phyloP scores from a whole-genome alignment of 2,888 invertebrate genomes.

The Ferrisia virgata region DNA sequence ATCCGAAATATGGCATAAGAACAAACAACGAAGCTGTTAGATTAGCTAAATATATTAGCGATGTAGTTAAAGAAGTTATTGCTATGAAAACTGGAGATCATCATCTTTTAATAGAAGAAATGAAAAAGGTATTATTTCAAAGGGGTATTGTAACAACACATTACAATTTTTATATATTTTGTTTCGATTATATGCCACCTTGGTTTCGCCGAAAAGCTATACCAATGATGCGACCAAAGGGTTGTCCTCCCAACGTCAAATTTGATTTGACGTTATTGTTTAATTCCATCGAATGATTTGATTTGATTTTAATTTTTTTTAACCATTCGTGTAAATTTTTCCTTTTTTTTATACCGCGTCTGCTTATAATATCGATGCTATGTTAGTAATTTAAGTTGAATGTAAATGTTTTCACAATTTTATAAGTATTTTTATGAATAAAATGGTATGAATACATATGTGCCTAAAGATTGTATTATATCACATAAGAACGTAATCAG shows the following conservation, averaged over 20 bases:
- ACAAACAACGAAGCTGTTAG: background rate
- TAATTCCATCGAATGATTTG: background rate
- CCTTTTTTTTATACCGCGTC: too few species aligned
- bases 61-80: background rate
- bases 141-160: background rate
- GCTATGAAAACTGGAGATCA: background rate
- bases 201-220: background rate
- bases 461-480: too few species aligned
- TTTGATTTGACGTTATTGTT: background rate
- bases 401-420: too few species aligned
- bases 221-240: background rate
- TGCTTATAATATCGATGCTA: too few species aligned
- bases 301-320: background rate
- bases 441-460: too few species aligned
- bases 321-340: too few species aligned
- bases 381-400: too few species aligned
- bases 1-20: background rate
- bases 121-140: background rate
- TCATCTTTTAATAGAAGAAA: background rate
- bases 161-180: background rate
- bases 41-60: background rate
- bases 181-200: background rate
- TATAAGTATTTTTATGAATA: too few species aligned
- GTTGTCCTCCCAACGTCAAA: background rate
- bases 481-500: too few species aligned